A percentile compares a stretch with the other conserved stretches of the same genome.
Conservation (phyloP, 2,113 vertebrate genomes). For the Sorex araneus region DNA sequence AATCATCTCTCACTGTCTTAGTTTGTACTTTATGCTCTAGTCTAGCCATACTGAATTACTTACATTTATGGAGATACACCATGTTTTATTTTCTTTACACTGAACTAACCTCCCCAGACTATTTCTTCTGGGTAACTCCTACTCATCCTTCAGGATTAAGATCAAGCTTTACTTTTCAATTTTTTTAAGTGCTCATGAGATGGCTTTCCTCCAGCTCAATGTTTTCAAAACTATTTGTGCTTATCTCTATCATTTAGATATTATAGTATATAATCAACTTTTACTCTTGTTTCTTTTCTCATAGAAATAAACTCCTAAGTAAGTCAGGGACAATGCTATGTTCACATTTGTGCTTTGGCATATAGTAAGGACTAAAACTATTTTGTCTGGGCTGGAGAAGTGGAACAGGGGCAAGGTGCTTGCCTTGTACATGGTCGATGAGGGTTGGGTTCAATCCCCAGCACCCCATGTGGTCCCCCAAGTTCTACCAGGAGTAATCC, state of each 20-base stretch:
- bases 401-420: no score
- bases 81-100: not conserved
- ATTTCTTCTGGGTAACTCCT: not conserved
- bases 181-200: constrained; percentile 39
- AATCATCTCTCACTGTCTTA: not conserved
- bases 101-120: not conserved
- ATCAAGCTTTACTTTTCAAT: not conserved
- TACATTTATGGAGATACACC: not conserved
- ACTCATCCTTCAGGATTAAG: constrained; percentile 29
- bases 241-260: not conserved
- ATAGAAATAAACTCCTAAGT: constrained; percentile 44
- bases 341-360: constrained; percentile 41
- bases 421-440: no score
- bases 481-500: no score
- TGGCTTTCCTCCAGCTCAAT: constrained; percentile 52
- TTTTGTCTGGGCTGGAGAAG: no score
- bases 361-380: not conserved
- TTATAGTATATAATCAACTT: not conserved
- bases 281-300: constrained; percentile 34
- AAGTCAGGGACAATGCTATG: not conserved
- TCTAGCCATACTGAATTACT: not conserved
- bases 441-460: no score
- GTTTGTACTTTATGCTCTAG: constrained; percentile 5
- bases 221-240: constrained; percentile 8
- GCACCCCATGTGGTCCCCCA: no score